Conservation (phyloP, 2,888 invertebrate genomes). For the Balanococcus diminutus region DNA sequence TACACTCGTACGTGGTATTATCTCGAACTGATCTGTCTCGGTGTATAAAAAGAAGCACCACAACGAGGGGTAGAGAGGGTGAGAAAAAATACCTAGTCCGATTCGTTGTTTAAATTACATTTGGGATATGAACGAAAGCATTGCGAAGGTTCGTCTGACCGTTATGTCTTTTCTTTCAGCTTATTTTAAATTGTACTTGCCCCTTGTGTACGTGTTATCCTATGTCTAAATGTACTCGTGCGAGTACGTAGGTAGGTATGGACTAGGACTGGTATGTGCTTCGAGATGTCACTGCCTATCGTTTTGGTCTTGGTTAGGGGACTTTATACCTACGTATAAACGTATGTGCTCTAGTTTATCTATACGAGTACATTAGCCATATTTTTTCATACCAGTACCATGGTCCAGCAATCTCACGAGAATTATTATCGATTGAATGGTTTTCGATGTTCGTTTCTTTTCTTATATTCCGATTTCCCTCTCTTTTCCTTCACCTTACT, state of each 20-base stretch:
- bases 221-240: no score
- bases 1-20: not conserved
- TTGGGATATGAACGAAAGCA: constrained; percentile 20
- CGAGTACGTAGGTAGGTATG: not conserved
- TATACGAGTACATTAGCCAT: not conserved
- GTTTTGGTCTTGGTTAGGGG: not conserved
- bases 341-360: no score
- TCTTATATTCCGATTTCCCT: no score
- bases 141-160: not conserved
- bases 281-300: not conserved
- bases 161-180: not conserved
- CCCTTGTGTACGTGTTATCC: not conserved
- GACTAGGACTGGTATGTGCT: not conserved
- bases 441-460: not conserved
- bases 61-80: not conserved
- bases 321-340: not conserved
- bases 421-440: not conserved
- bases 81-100: not conserved
- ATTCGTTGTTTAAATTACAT: constrained; percentile 31
- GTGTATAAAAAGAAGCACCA: not conserved
- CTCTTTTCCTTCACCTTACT: no score
- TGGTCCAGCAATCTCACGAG: not conserved
- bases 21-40: not conserved
- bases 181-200: not conserved
- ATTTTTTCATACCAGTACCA: not conserved